Evolutionary conservation across 1,140 invertebrate genomes (phyloP).

Genomic region (Seison nebaliae): DNA sequence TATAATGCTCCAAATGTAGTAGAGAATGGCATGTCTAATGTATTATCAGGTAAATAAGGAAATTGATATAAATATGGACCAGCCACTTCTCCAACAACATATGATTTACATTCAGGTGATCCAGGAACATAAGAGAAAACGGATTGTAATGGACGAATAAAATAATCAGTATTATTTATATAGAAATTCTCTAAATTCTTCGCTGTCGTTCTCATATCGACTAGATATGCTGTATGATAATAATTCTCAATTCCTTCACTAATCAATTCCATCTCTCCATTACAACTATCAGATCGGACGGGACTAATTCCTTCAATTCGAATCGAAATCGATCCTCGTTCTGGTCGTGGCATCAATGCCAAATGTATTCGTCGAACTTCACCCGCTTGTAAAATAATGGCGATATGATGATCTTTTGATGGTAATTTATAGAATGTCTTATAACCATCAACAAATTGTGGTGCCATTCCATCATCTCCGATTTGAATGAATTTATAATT

Average conservation of each 20-base stretch:
- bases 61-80: conserved; percentile 49
- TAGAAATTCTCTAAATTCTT: conserved; percentile 78
- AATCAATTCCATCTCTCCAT: conserved; percentile 21
- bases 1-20: conserved; percentile 76
- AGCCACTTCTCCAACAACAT: conserved; percentile 48
- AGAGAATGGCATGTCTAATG: conserved; percentile 35
- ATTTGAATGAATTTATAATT: conserved; percentile 81
- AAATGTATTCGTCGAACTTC: conserved; percentile 3
- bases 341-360: conserved; percentile 16
- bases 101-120: conserved; percentile 53
- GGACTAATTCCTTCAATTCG: conserved; percentile 1
- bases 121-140: conserved; percentile 74
- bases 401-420: conserved; percentile 6
- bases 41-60: conserved; percentile 17
- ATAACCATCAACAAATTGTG: too few relatives aligned
- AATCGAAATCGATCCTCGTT: neutral
- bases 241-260: conserved; percentile 71
- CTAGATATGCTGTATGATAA: conserved; percentile 58
- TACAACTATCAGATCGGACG: conserved; percentile 1
- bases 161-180: conserved; percentile 65
- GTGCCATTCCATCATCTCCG: conserved; percentile 54
- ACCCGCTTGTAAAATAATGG: conserved; percentile 2
- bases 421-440: too few relatives aligned
- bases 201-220: conserved; percentile 68
- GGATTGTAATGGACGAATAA: conserved; percentile 57